A percentile compares a stretch with the other conserved stretches of the same genome.
Conservation (phyloP, 2,888 invertebrate species). For the Eledona agricola region DNA sequence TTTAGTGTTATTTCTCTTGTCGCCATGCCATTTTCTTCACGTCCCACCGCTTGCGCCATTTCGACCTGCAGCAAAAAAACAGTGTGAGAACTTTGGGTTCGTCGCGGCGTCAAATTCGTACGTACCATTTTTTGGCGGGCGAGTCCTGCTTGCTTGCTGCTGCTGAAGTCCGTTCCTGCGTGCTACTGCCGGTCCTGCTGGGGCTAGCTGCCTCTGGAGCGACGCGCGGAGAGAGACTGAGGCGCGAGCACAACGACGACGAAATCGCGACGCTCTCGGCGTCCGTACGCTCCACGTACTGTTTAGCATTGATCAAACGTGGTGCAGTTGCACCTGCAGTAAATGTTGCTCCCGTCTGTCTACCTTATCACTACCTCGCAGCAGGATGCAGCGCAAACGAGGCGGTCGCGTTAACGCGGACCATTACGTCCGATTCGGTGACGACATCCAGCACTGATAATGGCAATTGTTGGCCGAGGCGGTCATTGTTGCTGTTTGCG, state of each 20-base stretch:
- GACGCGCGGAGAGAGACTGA: constrained; percentile 63
- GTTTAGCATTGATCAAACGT: constrained; percentile 52
- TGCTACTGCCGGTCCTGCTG: background rate
- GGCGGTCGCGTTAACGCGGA: constrained; percentile 5
- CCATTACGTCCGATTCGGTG: constrained; percentile 10
- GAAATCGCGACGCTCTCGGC: constrained; percentile 46
- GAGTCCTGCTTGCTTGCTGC: too few relatives aligned
- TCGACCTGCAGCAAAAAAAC: constrained; percentile 32
- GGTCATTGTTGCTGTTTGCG: constrained; percentile 2
- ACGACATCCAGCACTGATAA: constrained; percentile 11
- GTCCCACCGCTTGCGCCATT: constrained; percentile 28
- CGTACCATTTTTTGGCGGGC: too few relatives aligned
- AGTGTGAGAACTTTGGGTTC: too few relatives aligned
- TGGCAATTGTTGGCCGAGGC: constrained; percentile 4
- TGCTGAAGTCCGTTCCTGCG: constrained; percentile 7
- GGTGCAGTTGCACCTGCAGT: constrained; percentile 50
- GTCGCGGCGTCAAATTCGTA: too few relatives aligned
- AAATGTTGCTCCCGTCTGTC: too few relatives aligned
- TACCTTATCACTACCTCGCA: constrained; percentile 32
- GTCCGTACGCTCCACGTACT: constrained; percentile 45
- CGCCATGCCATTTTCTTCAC: constrained; percentile 27
- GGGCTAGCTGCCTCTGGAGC: constrained; percentile 41
- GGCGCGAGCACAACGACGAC: constrained; percentile 55
- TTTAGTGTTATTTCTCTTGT: constrained; percentile 45
- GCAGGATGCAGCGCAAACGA: constrained; percentile 16